Conservation (phyloP, 2,888 invertebrate genomes). For the Hydraecia micacea region DNA sequence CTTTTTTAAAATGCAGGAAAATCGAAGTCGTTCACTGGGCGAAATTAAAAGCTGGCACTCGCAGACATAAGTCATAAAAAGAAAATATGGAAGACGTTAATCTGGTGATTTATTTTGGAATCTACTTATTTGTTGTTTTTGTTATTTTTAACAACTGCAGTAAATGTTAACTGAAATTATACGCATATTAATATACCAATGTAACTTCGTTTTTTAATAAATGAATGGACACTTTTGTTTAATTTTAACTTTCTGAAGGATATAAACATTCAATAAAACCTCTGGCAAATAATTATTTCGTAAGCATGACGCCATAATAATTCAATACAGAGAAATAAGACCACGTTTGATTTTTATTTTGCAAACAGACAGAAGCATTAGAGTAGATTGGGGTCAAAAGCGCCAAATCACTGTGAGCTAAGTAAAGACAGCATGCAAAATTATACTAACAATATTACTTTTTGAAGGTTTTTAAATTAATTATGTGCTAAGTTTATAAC, state of each 20-base stretch:
- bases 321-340: slow-evolving; percentile 67
- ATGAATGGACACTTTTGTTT: not conserved
- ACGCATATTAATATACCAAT: not conserved
- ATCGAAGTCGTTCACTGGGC: slow-evolving; percentile 86
- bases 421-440: slow-evolving; percentile 73
- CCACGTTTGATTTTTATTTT: slow-evolving; percentile 77
- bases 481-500: not conserved
- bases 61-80: slow-evolving; percentile 88
- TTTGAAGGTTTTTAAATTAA: not conserved
- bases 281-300: slow-evolving; percentile 31
- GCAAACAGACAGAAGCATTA: slow-evolving; percentile 78
- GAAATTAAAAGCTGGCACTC: slow-evolving; percentile 89
- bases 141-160: slow-evolving; percentile 52
- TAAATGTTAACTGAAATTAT: slow-evolving; percentile 20
- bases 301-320: slow-evolving; percentile 53
- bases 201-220: not conserved
- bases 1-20: slow-evolving; percentile 89
- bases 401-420: slow-evolving; percentile 76
- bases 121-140: slow-evolving; percentile 64
- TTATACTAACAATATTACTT: slow-evolving; percentile 6
- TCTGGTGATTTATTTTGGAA: slow-evolving; percentile 76
- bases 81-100: slow-evolving; percentile 85
- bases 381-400: slow-evolving; percentile 77
- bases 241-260: not conserved
- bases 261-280: slow-evolving; percentile 17